These are phyloP conservation scores for Panorpa germanica DNA, from an alignment of 2,888 invertebrate genomes.

Conservation along the genomic window DNA sequence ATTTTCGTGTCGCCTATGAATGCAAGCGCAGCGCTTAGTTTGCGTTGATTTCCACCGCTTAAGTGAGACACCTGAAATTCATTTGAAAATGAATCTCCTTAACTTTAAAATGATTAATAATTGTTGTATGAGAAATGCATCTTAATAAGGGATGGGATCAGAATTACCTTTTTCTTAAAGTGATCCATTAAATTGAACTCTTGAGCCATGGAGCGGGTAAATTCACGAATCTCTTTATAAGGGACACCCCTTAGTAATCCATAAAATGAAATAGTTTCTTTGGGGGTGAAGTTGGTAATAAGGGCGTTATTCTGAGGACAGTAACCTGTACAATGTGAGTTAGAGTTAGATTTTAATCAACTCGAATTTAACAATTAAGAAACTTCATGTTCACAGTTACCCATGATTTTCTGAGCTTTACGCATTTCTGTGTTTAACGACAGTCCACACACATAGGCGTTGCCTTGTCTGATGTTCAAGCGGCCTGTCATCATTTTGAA, in stretches of 20 bases:
- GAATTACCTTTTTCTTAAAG: slow-evolving; percentile 28
- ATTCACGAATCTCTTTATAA: slow-evolving; percentile 17
- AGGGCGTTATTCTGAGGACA: slow-evolving; percentile 50
- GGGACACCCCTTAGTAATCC: slow-evolving; percentile 33
- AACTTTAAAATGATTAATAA: too few relatives aligned
- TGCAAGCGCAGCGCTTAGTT: slow-evolving; percentile 44
- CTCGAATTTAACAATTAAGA: too few relatives aligned
- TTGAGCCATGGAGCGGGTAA: slow-evolving; percentile 23
- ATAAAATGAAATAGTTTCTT: slow-evolving; percentile 38
- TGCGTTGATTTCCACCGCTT: slow-evolving; percentile 48
- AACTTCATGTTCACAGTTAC: too few relatives aligned
- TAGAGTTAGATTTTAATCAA: too few relatives aligned
- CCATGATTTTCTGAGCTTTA: slow-evolving; percentile 30
- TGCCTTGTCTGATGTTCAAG: slow-evolving; percentile 41
- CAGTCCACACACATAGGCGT: slow-evolving; percentile 36
- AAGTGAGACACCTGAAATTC: slow-evolving; percentile 32
- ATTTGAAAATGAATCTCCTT: too few relatives aligned
- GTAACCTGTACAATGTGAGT: slow-evolving; percentile 38
- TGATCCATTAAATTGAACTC: slow-evolving; percentile 32
- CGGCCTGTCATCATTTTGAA: slow-evolving; percentile 73
- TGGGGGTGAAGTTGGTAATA: slow-evolving; percentile 38
- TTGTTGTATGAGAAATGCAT: too few relatives aligned
- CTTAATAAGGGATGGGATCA: too few relatives aligned
- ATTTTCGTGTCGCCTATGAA: slow-evolving; percentile 39
- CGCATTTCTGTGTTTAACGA: slow-evolving; percentile 28